Conservation (phyloP, 2,113 vertebrate species). For the Equus przewalskii region DNA sequence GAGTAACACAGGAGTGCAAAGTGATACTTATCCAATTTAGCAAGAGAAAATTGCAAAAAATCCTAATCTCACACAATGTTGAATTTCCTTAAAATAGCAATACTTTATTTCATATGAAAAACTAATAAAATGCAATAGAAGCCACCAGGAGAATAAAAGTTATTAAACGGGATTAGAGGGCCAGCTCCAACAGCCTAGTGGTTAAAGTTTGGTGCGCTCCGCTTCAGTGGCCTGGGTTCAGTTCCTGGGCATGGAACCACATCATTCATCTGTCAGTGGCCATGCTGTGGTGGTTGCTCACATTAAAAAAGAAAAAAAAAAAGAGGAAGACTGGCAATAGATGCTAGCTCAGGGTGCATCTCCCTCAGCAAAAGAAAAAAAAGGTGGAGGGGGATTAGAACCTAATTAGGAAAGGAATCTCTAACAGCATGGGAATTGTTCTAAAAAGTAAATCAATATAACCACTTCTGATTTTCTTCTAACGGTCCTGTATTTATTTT, state of each 20-base stretch:
- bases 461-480: slow-evolving; percentile 40
- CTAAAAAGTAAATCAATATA: slow-evolving; percentile 33
- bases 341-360: too few relatives aligned
- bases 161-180: slow-evolving; percentile 45
- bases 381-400: background rate
- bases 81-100: slow-evolving; percentile 22
- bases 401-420: slow-evolving; percentile 58
- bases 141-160: slow-evolving; percentile 27
- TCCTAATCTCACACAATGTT: background rate
- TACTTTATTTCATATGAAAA: slow-evolving; percentile 32
- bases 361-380: too few relatives aligned
- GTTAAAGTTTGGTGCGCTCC: too few relatives aligned
- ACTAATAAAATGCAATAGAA: slow-evolving; percentile 51
- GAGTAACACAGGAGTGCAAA: background rate
- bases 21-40: background rate
- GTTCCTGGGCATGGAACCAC: too few relatives aligned
- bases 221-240: too few relatives aligned
- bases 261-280: too few relatives aligned
- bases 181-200: too few relatives aligned
- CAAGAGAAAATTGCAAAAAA: background rate
- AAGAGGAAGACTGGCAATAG: too few relatives aligned
- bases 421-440: slow-evolving; percentile 35
- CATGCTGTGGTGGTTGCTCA: too few relatives aligned
- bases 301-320: too few relatives aligned
- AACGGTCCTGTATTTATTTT: slow-evolving; percentile 22